A percentile compares a stretch with the other conserved stretches of the same genome.
These are phyloP conservation scores for Clivina fossor DNA, from an alignment of 2,888 invertebrate genomes.

Conservation along the genomic window DNA sequence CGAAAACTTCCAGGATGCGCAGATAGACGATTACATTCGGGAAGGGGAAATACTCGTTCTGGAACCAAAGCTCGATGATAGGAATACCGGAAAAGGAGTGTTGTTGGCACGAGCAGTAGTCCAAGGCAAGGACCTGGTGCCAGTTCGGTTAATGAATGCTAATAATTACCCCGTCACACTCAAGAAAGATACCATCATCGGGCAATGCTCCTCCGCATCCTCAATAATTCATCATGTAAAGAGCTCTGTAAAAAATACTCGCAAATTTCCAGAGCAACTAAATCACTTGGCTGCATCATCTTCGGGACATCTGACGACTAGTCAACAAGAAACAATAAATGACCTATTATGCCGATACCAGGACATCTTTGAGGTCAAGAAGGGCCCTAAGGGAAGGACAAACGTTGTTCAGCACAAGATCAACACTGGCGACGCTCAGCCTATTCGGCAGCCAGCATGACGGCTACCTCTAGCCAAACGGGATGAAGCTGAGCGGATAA, in stretches of 20 bases:
- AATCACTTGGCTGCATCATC: neutral
- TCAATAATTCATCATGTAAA: too few species aligned
- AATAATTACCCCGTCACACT: too few species aligned
- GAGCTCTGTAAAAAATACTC: neutral
- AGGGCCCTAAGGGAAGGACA: neutral
- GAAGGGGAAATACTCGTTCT: too few species aligned
- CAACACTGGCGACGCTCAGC: neutral
- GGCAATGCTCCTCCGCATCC: too few species aligned
- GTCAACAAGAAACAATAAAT: neutral
- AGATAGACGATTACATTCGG: too few species aligned
- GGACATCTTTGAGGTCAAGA: neutral
- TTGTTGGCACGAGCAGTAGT: too few species aligned
- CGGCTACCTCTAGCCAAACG: slow-evolving; percentile 8
- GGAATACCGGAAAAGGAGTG: too few species aligned
- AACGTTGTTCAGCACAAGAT: slow-evolving; percentile 6
- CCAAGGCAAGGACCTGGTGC: too few species aligned
- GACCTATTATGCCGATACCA: neutral
- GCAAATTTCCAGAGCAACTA: neutral
- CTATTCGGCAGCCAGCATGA: slow-evolving; percentile 7
- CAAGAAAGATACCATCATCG: neutral
- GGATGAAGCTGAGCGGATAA: slow-evolving; percentile 5
- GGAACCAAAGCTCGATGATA: too few species aligned
- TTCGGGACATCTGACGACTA: neutral
- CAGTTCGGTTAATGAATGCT: too few species aligned
- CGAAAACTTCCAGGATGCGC: too few species aligned